A percentile compares a stretch with the other conserved stretches of the same genome.
Evolutionary conservation across 2,888 invertebrate genomes (phyloP).

Genomic region (Lottia scabra): DNA sequence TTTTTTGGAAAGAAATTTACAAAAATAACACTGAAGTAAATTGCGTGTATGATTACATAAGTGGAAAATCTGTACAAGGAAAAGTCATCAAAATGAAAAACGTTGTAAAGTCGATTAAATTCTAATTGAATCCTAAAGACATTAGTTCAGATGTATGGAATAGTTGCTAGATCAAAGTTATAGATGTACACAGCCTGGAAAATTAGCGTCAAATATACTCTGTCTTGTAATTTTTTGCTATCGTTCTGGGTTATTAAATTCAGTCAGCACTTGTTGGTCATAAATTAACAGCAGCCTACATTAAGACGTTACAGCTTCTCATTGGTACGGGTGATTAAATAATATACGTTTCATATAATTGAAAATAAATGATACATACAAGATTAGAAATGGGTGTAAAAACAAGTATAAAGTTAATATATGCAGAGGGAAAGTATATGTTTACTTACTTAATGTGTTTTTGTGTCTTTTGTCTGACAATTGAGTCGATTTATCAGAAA

Average conservation of each 20-base stretch:
- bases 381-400: constrained; percentile 1
- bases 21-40: neutral
- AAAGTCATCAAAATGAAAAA: neutral
- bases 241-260: neutral
- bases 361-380: constrained; percentile 1
- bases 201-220: constrained; percentile 4
- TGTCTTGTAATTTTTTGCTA: neutral
- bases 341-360: constrained; percentile 6
- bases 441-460: neutral
- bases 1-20: neutral
- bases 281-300: neutral
- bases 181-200: neutral
- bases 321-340: neutral
- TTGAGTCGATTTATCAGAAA: constrained; percentile 3
- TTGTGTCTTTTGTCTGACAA: neutral
- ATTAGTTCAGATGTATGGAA: neutral
- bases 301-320: neutral
- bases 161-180: neutral
- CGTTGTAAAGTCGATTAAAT: constrained; percentile 1
- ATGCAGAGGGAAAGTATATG: neutral
- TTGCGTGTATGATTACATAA: constrained; percentile 4
- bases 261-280: constrained; percentile 1
- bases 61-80: neutral
- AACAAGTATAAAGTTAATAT: neutral
- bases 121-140: neutral